Evolutionary conservation across 2,888 invertebrate genomes (phyloP).

Genomic region (Ecliptopera silaceata): DNA sequence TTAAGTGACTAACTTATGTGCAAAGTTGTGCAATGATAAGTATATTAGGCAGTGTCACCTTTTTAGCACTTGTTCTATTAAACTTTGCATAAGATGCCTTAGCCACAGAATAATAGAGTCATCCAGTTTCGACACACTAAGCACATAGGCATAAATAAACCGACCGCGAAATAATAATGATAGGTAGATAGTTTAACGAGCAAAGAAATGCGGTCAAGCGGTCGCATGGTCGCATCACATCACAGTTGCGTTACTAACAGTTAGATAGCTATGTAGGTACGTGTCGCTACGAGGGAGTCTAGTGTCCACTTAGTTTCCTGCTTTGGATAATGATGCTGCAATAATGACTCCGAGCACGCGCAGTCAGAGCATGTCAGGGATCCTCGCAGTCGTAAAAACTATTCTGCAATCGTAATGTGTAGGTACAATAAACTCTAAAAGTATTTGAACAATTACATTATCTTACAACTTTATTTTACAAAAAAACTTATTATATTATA

Average conservation of each 20-base stretch:
- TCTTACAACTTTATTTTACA: neutral
- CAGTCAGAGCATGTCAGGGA: constrained; percentile 13
- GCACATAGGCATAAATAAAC: no score
- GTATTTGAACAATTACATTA: neutral
- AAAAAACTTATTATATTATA: neutral
- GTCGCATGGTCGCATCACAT: constrained; percentile 13
- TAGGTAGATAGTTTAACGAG: neutral
- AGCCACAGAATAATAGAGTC: no score
- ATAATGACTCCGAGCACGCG: constrained; percentile 5
- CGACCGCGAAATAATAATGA: neutral
- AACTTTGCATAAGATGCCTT: no score
- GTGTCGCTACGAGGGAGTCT: constrained; percentile 1
- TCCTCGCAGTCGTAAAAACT: neutral
- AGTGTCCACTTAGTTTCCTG: constrained; percentile 13
- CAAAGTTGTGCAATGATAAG: no score
- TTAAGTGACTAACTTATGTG: no score
- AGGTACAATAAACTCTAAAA: neutral
- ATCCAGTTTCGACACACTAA: no score
- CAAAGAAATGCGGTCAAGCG: constrained; percentile 11
- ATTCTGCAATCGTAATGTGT: neutral
- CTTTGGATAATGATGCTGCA: constrained; percentile 17
- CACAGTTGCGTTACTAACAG: constrained; percentile 1
- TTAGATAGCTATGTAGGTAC: neutral
- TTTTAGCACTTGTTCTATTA: no score
- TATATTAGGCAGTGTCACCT: no score